Base-by-base conservation (phyloP, 2,113 vertebrate species). In the Embiotoca jacksoni region DNA sequence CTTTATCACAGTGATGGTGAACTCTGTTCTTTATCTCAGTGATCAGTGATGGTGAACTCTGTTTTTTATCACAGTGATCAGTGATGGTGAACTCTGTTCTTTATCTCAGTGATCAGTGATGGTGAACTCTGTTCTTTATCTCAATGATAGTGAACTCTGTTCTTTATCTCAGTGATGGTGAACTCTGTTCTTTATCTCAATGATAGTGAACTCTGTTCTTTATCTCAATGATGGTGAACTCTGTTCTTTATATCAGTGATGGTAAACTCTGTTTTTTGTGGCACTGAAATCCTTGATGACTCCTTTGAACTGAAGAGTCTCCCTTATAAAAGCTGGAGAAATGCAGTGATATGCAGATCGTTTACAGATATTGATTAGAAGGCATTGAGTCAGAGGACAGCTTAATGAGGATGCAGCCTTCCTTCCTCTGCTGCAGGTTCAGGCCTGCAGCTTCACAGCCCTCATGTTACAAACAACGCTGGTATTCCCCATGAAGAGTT, bases 361-460 rank as follows among this genome's bases (percentile, higher is more conserved):
- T 75, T 83, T 75, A 58, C n/a, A 10, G 30, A 13, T 70, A 81
- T 75, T 82, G 80, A 87, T 86, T 69, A 72, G 59, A 86, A 82
- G 61, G 49, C 61, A 72, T 5, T 49, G 63, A 53, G n/a, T 75
- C 30, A 69, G 61, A 75, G 56, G 35, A 55, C 15, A 69, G 57
- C 58, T 64, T 47, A 47, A 50, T 59, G 54, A 75, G 41, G 54
- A 81, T 65, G 56, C 44, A 58, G 53, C 11, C 33, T 61, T 72
- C 64, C 56, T 75, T 72, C 68, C 73, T 69, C 65, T 68, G 56
- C 10, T 82, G 37, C 90, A 5, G 85, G 82, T 85, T 63, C 0
- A 1, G 73, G 56, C 85, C 36, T 82, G 88, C 23, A 4, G 35
- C 16, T 66, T 35, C 80, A 37, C 49, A 44, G 57, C 47, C 11